A percentile compares a stretch with the other conserved stretches of the same genome.
phyloP scores from a whole-genome alignment of 2,888 invertebrate genomes.

The Athalia rosae region DNA sequence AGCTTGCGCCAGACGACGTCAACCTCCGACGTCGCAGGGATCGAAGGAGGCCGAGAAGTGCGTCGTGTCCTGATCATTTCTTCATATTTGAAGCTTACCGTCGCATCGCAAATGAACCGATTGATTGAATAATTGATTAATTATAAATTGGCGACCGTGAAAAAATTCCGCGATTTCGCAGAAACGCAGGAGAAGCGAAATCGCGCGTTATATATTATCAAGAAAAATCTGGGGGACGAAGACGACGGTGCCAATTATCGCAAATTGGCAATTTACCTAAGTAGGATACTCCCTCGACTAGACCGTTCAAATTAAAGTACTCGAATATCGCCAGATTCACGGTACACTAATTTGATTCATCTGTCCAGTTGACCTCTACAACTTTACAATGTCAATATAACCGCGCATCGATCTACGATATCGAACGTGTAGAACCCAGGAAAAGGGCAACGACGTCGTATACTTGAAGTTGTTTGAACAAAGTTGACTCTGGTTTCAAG shows the following conservation, averaged over 20 bases:
- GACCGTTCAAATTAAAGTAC: neutral
- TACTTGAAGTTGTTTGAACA: too few relatives aligned
- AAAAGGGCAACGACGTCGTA: too few relatives aligned
- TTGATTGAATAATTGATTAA: neutral
- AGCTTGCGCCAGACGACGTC: slow-evolving; percentile 85
- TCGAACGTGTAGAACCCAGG: neutral
- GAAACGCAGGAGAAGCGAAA: neutral
- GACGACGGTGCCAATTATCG: neutral
- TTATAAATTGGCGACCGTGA: neutral
- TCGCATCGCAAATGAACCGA: neutral
- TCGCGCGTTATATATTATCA: neutral
- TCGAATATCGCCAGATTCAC: neutral
- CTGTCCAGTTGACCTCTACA: too few relatives aligned
- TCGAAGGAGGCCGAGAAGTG: slow-evolving; percentile 87
- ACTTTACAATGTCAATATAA: too few relatives aligned
- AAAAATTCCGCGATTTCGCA: too few relatives aligned
- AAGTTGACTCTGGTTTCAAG: too few relatives aligned
- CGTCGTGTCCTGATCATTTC: slow-evolving; percentile 86
- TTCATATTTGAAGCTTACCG: slow-evolving; percentile 35
- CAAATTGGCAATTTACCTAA: slow-evolving; percentile 10
- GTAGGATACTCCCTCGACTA: neutral
- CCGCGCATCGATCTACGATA: too few relatives aligned
- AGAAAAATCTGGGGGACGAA: neutral
- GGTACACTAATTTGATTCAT: too few relatives aligned
- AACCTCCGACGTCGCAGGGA: slow-evolving; percentile 67